phyloP scores from a whole-genome alignment of 2,888 invertebrate species.

The Ormyrus labotus region DNA sequence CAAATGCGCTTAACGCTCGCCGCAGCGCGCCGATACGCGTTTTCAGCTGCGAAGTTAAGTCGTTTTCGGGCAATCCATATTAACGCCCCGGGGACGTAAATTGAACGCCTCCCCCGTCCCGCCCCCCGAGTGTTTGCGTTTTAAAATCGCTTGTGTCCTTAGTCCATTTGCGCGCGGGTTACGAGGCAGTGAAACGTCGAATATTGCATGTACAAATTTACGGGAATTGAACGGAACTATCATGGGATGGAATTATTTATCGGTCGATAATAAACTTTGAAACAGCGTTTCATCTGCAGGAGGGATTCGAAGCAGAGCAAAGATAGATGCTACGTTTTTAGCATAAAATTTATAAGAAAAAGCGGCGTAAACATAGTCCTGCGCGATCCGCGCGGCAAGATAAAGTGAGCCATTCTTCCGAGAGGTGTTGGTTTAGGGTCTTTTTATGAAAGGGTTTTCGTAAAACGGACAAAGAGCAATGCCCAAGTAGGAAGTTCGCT shows the following conservation, averaged over 20 bases:
- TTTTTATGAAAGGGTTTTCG: slow-evolving; percentile 43
- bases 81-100: neutral
- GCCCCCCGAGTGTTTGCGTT: neutral
- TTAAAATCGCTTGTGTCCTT: no score
- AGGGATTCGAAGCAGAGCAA: no score
- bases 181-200: no score
- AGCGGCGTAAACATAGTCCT: neutral
- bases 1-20: slow-evolving; percentile 36
- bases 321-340: no score
- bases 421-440: slow-evolving; percentile 44
- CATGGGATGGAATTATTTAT: no score
- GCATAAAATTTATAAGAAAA: neutral
- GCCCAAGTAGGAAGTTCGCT: slow-evolving; percentile 39
- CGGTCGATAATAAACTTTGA: no score
- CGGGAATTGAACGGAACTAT: no score
- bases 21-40: slow-evolving; percentile 24
- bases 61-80: slow-evolving; percentile 41
- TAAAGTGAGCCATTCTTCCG: slow-evolving; percentile 43
- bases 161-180: no score
- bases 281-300: no score
- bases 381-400: slow-evolving; percentile 11
- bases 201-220: no score
- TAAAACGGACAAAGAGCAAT: slow-evolving; percentile 39
- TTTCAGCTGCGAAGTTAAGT: slow-evolving; percentile 26
- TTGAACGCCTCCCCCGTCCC: neutral